These are phyloP conservation scores for Tachina lurida DNA, from an alignment of 2,888 invertebrate genomes.

Conservation along the genomic window DNA sequence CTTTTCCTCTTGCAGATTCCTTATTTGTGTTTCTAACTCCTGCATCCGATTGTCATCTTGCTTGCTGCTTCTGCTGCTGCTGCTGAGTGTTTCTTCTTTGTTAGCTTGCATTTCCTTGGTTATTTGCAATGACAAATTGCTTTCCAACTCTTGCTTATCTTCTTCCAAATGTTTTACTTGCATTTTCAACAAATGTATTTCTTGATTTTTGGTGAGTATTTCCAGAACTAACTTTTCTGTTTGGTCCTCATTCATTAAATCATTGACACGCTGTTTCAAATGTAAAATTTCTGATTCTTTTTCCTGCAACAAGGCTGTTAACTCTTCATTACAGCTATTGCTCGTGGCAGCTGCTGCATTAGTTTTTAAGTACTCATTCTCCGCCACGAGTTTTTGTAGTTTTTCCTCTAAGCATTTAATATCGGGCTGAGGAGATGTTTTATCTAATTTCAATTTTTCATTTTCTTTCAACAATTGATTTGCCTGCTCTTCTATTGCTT, in stretches of 20 bases:
- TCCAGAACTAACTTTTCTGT: slow-evolving; percentile 81
- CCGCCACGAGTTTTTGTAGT: slow-evolving; percentile 76
- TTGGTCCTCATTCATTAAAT: slow-evolving; percentile 82
- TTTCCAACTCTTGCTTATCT: slow-evolving; percentile 82
- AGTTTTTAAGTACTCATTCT: slow-evolving; percentile 72
- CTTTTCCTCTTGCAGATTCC: slow-evolving; percentile 78
- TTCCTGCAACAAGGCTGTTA: slow-evolving; percentile 78
- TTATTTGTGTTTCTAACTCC: slow-evolving; percentile 75
- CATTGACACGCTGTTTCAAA: slow-evolving; percentile 81
- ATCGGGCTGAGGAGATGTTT: slow-evolving; percentile 14
- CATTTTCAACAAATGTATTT: slow-evolving; percentile 81
- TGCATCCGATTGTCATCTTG: slow-evolving; percentile 34
- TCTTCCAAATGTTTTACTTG: slow-evolving; percentile 83
- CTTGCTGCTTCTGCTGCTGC: neutral
- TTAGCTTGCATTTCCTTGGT: slow-evolving; percentile 74
- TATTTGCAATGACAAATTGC: slow-evolving; percentile 78
- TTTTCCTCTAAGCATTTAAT: slow-evolving; percentile 56
- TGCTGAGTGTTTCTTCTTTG: slow-evolving; percentile 58
- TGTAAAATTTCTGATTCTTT: slow-evolving; percentile 81
- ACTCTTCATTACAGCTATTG: slow-evolving; percentile 73
- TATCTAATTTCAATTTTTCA: slow-evolving; percentile 35
- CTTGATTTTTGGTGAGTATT: slow-evolving; percentile 81
- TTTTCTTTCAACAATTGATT: slow-evolving; percentile 66
- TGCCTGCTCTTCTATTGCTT: slow-evolving; percentile 68
- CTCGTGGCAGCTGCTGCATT: slow-evolving; percentile 35